phyloP scores from a whole-genome alignment of 2,113 vertebrate species.

The Dasyornis broadbenti region DNA sequence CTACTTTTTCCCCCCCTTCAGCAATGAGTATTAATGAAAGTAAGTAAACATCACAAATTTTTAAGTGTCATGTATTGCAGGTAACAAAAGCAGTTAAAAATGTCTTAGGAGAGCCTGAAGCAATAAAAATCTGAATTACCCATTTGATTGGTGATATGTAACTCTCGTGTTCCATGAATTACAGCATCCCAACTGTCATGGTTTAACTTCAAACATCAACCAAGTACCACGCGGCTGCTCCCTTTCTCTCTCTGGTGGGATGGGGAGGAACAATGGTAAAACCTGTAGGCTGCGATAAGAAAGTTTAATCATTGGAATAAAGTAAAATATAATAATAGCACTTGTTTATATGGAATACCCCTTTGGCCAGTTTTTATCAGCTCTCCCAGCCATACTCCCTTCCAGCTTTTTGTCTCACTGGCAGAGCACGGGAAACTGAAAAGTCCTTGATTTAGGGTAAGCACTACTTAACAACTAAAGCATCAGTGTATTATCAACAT shows the following conservation, averaged over 20 bases:
- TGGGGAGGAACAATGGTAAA: not conserved
- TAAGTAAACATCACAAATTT: not conserved
- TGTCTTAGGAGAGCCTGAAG: not conserved
- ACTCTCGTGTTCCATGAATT: not conserved
- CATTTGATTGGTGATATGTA: not conserved
- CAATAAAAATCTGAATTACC: not conserved
- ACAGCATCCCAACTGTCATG: not conserved
- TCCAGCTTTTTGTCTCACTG: not conserved
- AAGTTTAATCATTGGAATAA: not conserved
- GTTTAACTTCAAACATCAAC: not conserved
- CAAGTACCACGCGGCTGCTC: rapidly evolving
- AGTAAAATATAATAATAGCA: not conserved
- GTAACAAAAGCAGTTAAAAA: not conserved
- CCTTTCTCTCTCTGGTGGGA: not conserved
- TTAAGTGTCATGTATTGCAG: not conserved
- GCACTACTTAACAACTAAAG: not conserved
- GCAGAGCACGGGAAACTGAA: not conserved
- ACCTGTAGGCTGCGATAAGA: no score
- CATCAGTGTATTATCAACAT: not conserved
- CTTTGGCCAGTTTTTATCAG: not conserved
- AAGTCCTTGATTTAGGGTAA: not conserved
- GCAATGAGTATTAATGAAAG: not conserved
- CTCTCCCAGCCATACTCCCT: not conserved
- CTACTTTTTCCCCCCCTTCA: not conserved
- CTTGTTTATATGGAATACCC: not conserved